Percentiles rank a stretch among this genome's conserved stretches.
phyloP scores from a whole-genome alignment of 2,797 vertebrate species.

The Sebastes paucispinis region DNA sequence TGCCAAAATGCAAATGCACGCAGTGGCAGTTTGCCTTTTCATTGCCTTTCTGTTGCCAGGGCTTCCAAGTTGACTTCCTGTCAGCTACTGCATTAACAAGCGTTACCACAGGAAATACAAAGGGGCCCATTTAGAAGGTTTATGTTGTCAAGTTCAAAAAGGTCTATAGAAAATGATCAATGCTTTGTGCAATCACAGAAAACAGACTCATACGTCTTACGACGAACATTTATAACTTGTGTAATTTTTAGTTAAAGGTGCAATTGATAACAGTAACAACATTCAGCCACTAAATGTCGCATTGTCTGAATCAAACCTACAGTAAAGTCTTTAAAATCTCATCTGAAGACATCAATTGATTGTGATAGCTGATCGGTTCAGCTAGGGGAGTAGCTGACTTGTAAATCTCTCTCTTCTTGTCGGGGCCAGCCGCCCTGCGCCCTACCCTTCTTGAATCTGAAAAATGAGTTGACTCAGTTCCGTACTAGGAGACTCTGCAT shows the following conservation, averaged over 20 bases:
- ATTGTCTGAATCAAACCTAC: slow-evolving; percentile 38
- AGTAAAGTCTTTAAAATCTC: slow-evolving; percentile 42
- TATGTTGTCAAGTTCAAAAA: no score
- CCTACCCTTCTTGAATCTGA: slow-evolving; percentile 65
- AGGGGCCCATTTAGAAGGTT: no score
- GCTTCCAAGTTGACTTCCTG: no score
- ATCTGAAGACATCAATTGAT: slow-evolving; percentile 65
- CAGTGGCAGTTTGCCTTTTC: not conserved
- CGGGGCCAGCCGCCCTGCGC: slow-evolving; percentile 74
- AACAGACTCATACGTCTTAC: not conserved
- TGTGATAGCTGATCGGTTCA: not conserved
- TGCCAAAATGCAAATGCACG: not conserved
- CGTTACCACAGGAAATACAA: no score
- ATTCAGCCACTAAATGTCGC: no score
- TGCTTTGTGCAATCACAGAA: not conserved
- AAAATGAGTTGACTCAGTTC: slow-evolving; percentile 70
- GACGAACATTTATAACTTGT: not conserved
- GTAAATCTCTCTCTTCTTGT: slow-evolving; percentile 7
- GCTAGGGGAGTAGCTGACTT: no score
- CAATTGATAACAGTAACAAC: no score
- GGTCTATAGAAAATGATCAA: not conserved
- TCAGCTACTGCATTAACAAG: no score
- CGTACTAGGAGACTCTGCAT: slow-evolving; percentile 40
- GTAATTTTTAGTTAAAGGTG: not conserved
- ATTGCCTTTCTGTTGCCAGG: no score